These are phyloP conservation scores for Mizuhopecten yessoensis DNA, from an alignment of 1,140 invertebrate species.

Conservation along the genomic window DNA sequence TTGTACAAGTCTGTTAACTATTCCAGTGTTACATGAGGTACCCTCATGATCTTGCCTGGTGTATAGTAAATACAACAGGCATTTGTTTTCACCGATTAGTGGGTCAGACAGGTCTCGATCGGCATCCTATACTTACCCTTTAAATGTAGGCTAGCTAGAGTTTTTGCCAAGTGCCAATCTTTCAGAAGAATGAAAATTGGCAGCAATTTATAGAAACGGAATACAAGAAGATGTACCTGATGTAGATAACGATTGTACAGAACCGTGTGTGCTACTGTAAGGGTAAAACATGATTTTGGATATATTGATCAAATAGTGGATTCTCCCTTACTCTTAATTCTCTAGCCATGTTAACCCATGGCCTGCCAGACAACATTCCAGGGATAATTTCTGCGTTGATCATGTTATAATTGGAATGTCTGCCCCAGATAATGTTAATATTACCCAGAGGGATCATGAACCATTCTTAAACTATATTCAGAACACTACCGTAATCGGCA, in stretches of 20 bases:
- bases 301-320: background rate
- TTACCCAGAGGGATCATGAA: background rate
- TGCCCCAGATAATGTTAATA: background rate
- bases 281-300: background rate
- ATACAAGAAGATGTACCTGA: background rate
- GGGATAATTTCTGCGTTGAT: background rate
- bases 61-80: background rate
- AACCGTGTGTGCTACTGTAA: background rate
- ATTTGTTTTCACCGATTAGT: background rate
- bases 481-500: too few species aligned
- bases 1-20: too few species aligned
- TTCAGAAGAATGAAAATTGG: background rate
- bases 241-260: background rate
- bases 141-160: background rate
- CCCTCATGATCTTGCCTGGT: background rate
- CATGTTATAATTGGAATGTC: conserved; percentile 9
- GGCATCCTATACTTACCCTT: background rate
- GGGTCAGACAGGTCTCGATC: too few species aligned
- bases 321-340: background rate
- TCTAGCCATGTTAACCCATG: background rate
- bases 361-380: conserved; percentile 6
- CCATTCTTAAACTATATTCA: too few species aligned
- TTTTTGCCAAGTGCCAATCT: background rate
- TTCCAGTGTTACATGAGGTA: background rate
- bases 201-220: background rate